Percentiles rank a stretch among this genome's conserved stretches.
Conservation (phyloP, 2,888 invertebrate species). For the Amaurobius ferox region DNA sequence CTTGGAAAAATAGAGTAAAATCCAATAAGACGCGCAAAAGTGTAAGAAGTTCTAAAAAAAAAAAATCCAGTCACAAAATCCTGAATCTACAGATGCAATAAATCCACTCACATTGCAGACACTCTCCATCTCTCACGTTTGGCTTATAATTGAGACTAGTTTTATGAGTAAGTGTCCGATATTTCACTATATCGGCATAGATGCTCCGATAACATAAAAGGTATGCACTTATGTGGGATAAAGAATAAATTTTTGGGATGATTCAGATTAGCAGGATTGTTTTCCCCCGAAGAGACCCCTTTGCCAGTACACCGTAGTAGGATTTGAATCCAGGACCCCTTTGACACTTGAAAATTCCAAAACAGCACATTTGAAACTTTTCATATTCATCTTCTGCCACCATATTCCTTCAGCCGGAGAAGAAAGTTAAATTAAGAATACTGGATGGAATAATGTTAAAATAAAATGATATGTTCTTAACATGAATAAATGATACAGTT, state of each 20-base stretch:
- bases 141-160: slow-evolving; percentile 70
- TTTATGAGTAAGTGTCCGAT: slow-evolving; percentile 39
- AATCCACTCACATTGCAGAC: slow-evolving; percentile 24
- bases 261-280: neutral
- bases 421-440: too few relatives aligned
- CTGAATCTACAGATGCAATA: neutral
- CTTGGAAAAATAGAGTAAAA: slow-evolving; percentile 4
- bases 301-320: neutral
- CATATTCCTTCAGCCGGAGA: too few relatives aligned
- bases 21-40: slow-evolving; percentile 15
- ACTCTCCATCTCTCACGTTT: slow-evolving; percentile 51
- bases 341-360: neutral
- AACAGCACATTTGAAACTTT: neutral
- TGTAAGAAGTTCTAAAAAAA: neutral
- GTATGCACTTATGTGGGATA: neutral
- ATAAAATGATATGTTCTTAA: too few relatives aligned
- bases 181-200: neutral
- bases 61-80: slow-evolving; percentile 6
- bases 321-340: neutral
- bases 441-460: too few relatives aligned
- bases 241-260: neutral
- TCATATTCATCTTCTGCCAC: neutral
- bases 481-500: too few relatives aligned
- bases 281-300: neutral
- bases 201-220: slow-evolving; percentile 2